Percentiles rank a stretch among this genome's conserved stretches.
Conservation (phyloP, 2,888 invertebrate genomes). For the Meliscaeva auricollis region DNA sequence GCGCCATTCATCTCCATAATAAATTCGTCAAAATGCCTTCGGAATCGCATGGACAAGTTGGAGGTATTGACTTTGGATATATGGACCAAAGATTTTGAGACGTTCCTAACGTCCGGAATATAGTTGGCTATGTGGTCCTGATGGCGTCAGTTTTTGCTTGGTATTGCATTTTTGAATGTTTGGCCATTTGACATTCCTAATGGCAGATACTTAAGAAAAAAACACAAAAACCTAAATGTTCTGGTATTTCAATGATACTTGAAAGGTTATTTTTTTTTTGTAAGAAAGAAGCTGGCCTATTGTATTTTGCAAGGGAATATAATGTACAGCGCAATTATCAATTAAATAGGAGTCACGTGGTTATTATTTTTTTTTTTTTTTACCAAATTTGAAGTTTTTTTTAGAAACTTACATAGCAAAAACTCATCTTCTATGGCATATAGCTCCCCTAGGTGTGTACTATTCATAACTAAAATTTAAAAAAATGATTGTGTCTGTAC, state of each 20-base stretch:
- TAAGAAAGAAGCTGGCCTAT: not conserved
- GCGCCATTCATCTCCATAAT: conserved; percentile 83
- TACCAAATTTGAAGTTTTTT: no score
- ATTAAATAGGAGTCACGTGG: no score
- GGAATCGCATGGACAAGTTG: conserved; percentile 4
- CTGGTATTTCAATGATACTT: conserved; percentile 59
- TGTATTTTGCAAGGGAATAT: not conserved
- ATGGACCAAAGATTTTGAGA: conserved; percentile 24
- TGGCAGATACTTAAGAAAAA: conserved; percentile 54
- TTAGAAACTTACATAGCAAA: no score
- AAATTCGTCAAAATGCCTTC: conserved; percentile 80
- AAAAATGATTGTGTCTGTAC: no score
- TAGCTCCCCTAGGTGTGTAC: no score
- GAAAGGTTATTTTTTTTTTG: not conserved
- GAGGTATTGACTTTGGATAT: conserved; percentile 15
- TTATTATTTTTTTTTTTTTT: no score
- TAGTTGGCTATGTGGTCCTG: conserved; percentile 66
- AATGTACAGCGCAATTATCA: no score
- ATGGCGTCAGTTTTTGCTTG: conserved; percentile 64
- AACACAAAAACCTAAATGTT: conserved; percentile 47
- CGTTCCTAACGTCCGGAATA: not conserved
- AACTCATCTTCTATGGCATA: no score
- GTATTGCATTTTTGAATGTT: conserved; percentile 66
- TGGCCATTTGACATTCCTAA: conserved; percentile 60
- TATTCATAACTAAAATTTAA: no score